These are phyloP conservation scores for Passer montanus DNA, from an alignment of 2,113 vertebrate genomes.

Conservation along the genomic window DNA sequence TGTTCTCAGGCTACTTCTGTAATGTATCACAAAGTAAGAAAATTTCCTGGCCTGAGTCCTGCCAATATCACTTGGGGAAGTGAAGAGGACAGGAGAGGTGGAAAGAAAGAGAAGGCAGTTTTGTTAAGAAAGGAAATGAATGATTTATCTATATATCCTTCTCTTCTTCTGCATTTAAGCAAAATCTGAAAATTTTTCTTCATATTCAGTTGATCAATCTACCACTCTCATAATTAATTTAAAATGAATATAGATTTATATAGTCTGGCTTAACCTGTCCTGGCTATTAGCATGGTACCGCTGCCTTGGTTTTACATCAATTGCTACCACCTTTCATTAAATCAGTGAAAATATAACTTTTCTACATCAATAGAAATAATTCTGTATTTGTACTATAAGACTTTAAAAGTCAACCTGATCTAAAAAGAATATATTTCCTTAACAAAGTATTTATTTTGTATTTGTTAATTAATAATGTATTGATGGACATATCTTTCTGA, in stretches of 20 bases:
- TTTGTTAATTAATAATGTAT: neutral
- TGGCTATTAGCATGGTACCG: neutral
- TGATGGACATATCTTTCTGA: neutral
- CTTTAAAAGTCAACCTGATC: neutral
- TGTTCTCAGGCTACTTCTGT: neutral
- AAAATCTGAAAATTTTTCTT: neutral
- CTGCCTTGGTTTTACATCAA: neutral
- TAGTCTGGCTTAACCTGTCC: neutral
- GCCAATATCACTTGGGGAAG: neutral
- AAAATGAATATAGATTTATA: neutral
- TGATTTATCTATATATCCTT: neutral
- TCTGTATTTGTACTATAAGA: neutral
- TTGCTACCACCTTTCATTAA: neutral
- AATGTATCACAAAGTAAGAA: neutral
- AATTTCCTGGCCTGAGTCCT: neutral
- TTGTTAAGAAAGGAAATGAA: neutral
- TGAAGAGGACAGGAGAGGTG: neutral
- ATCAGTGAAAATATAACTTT: neutral
- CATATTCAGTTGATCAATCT: neutral
- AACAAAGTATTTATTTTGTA: neutral
- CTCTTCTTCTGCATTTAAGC: neutral
- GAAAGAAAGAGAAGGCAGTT: neutral
- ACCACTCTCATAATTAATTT: neutral
- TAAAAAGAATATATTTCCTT: neutral
- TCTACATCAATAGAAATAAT: neutral